phyloP scores from a whole-genome alignment of 2,113 vertebrate species.

The Trematomus loennbergii region DNA sequence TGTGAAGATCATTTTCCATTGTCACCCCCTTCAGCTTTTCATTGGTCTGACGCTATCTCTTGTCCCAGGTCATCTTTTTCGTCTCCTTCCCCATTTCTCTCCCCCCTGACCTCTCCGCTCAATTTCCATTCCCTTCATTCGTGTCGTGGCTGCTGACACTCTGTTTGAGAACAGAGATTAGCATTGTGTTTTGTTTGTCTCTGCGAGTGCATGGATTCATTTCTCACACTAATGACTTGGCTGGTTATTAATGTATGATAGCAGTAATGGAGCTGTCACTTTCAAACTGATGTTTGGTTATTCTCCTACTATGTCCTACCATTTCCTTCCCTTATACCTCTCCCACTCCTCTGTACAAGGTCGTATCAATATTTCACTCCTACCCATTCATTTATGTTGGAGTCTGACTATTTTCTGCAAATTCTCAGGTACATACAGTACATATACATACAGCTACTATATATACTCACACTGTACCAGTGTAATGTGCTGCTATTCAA shows the following conservation, averaged over 20 bases:
- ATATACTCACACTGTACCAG: neutral
- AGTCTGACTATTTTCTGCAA: neutral
- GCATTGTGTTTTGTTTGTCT: constrained; percentile 71
- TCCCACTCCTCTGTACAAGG: neutral
- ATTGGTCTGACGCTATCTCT: constrained; percentile 19
- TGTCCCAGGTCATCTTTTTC: neutral
- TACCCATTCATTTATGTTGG: neutral
- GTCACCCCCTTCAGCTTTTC: constrained; percentile 11
- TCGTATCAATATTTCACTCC: neutral
- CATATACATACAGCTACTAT: neutral
- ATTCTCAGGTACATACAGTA: neutral
- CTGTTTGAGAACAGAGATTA: constrained; percentile 61
- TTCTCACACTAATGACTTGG: constrained; percentile 71
- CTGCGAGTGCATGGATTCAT: constrained; percentile 53
- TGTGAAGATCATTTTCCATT: constrained; percentile 29
- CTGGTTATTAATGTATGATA: constrained; percentile 71
- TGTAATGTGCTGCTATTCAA: neutral
- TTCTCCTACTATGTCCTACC: neutral
- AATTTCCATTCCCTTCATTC: constrained; percentile 47
- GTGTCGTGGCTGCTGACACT: constrained; percentile 53
- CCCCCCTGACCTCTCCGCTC: constrained; percentile 46
- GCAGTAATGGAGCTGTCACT: constrained; percentile 71
- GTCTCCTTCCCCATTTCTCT: constrained; percentile 12
- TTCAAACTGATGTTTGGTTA: constrained; percentile 41
- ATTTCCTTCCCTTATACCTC: neutral